Percentiles rank a stretch among this genome's conserved stretches.
phyloP scores from a whole-genome alignment of 37 sponge, comb jelly and placozoan species.

The Bolinopsis microptera region DNA sequence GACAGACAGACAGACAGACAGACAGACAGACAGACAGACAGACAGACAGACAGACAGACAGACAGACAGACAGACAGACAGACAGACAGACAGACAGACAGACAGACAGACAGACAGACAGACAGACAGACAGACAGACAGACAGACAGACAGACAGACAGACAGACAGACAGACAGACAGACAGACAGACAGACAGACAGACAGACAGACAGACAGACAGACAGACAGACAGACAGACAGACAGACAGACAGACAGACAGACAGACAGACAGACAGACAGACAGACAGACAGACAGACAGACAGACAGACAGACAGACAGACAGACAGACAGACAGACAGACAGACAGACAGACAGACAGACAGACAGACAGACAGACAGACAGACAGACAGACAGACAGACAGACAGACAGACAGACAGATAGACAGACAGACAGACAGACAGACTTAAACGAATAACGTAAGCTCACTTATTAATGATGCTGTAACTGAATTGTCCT shows the following conservation, averaged over 20 bases:
- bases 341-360: conserved; percentile 7
- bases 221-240: conserved; percentile 7
- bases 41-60: conserved; percentile 7
- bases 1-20: conserved; percentile 6
- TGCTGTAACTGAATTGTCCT: too few relatives aligned
- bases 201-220: conserved; percentile 7
- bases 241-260: conserved; percentile 7
- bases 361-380: conserved; percentile 7
- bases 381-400: conserved; percentile 7
- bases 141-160: conserved; percentile 7
- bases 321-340: conserved; percentile 7
- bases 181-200: not conserved
- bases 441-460: too few relatives aligned
- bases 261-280: conserved; percentile 7
- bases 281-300: conserved; percentile 7
- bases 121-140: conserved; percentile 7
- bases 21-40: conserved; percentile 7
- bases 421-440: too few relatives aligned
- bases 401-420: too few relatives aligned
- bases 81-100: conserved; percentile 7
- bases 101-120: conserved; percentile 7
- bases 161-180: conserved; percentile 7
- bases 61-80: conserved; percentile 7
- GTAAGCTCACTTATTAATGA: too few relatives aligned
- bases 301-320: conserved; percentile 7